A percentile compares a stretch with the other conserved stretches of the same genome.
Evolutionary conservation across 2,113 vertebrate genomes (phyloP).

Genomic region (Pygoscelis adeliae): DNA sequence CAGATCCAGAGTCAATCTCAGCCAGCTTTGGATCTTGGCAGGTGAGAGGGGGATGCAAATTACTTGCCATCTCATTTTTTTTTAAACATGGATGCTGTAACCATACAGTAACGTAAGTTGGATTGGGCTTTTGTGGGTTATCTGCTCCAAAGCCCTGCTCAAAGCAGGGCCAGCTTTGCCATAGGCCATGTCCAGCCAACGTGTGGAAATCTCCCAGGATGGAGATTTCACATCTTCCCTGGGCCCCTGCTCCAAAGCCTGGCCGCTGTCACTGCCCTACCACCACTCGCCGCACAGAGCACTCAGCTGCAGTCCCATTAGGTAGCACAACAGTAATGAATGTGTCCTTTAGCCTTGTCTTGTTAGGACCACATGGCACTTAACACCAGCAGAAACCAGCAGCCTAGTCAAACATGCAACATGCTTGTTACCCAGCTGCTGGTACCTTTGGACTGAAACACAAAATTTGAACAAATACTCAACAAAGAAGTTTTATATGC

Average conservation of each 20-base stretch:
- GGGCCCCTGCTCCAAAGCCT: neutral
- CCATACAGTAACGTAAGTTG: neutral
- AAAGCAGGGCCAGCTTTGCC: neutral
- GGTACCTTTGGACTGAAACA: neutral
- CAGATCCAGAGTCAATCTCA: neutral
- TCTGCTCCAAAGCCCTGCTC: neutral
- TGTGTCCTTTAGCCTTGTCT: neutral
- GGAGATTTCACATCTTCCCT: too few relatives aligned
- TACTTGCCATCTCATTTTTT: neutral
- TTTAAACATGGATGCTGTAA: neutral
- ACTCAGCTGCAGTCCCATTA: rapidly evolving
- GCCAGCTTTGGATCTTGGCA: neutral
- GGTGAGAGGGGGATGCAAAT: neutral
- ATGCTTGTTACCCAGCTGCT: neutral
- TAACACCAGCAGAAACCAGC: neutral
- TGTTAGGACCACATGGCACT: too few relatives aligned
- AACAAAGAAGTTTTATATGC: neutral
- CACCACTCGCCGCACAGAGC: rapidly evolving
- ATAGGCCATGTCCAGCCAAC: neutral
- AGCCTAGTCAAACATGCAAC: neutral
- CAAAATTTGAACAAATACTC: neutral
- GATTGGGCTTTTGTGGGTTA: neutral
- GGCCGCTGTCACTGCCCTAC: neutral
- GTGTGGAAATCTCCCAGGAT: neutral
- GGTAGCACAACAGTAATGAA: neutral